Evolutionary conservation across 2,113 vertebrate species (phyloP).

Genomic region (Poeciliopsis prolifica): DNA sequence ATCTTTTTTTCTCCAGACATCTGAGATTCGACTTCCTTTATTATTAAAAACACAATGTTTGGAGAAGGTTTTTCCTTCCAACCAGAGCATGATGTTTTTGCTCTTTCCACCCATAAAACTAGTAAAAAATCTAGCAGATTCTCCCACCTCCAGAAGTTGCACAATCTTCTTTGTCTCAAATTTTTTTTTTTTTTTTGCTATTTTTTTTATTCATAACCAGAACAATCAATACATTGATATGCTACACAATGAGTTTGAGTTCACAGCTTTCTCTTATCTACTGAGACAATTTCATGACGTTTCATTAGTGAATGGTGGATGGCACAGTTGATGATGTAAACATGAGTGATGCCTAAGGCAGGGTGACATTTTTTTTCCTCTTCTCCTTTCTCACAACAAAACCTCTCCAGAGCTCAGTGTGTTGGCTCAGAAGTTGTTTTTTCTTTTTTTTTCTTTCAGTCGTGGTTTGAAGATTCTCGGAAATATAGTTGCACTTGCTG

Average conservation of each 20-base stretch:
- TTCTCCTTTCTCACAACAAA: constrained; percentile 38
- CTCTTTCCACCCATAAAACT: neutral
- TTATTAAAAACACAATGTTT: constrained; percentile 32
- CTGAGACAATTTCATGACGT: constrained; percentile 64
- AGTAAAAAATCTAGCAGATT: constrained; percentile 17
- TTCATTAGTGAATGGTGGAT: constrained; percentile 55
- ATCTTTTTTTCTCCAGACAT: constrained; percentile 10
- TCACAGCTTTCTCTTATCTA: constrained; percentile 30
- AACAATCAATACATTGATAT: constrained; percentile 30
- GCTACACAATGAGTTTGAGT: constrained; percentile 17
- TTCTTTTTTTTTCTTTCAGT: constrained; percentile 39
- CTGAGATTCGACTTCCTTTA: constrained; percentile 37
- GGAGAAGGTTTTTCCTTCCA: neutral
- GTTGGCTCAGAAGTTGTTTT: constrained; percentile 54
- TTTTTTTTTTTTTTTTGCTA: too few species aligned
- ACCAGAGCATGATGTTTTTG: neutral
- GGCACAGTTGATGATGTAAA: constrained; percentile 68
- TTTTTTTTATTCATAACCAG: constrained; percentile 9
- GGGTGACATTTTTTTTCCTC: constrained; percentile 21
- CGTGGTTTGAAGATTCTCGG: constrained; percentile 66
- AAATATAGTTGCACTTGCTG: constrained; percentile 60
- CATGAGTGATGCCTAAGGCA: constrained; percentile 52
- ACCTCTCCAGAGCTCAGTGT: constrained; percentile 51
- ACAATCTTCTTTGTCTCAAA: too few species aligned
- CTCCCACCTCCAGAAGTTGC: constrained; percentile 9